These are phyloP conservation scores for Pogoniulus pusillus DNA, from an alignment of 2,797 vertebrate species.

Conservation along the genomic window DNA sequence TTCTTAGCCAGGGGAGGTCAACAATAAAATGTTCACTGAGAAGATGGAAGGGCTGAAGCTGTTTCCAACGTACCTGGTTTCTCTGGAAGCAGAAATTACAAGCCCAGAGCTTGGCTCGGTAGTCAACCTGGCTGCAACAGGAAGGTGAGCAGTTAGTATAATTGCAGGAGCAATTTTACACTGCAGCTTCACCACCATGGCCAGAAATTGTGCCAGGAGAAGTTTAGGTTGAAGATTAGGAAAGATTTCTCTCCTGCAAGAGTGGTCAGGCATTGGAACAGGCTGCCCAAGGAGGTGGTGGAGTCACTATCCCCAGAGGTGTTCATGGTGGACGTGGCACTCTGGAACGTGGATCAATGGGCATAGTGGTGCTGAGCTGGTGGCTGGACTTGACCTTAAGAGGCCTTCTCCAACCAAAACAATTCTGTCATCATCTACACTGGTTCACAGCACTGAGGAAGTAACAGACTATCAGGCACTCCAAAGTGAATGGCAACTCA, in stretches of 20 bases:
- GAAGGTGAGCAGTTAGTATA: not conserved
- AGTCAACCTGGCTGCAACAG: conserved; percentile 91
- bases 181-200: not conserved
- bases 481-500: not conserved
- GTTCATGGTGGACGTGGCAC: no score
- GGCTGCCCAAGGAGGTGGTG: no score
- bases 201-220: no score
- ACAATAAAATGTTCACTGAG: not conserved
- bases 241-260: no score
- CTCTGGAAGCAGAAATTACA: conserved; percentile 99
- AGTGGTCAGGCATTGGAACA: no score
- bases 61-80: conserved; percentile 86
- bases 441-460: not conserved
- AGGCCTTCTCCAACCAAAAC: no score
- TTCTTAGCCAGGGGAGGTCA: not conserved
- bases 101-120: conserved; percentile 96
- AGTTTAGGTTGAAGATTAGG: no score
- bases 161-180: not conserved
- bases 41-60: not conserved
- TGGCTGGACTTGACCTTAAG: no score
- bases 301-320: no score
- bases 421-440: no score
- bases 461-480: not conserved
- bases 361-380: no score
- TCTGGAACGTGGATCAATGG: no score